These are phyloP conservation scores for Macrocentrus cingulum DNA, from an alignment of 1,140 invertebrate species.

Conservation along the genomic window DNA sequence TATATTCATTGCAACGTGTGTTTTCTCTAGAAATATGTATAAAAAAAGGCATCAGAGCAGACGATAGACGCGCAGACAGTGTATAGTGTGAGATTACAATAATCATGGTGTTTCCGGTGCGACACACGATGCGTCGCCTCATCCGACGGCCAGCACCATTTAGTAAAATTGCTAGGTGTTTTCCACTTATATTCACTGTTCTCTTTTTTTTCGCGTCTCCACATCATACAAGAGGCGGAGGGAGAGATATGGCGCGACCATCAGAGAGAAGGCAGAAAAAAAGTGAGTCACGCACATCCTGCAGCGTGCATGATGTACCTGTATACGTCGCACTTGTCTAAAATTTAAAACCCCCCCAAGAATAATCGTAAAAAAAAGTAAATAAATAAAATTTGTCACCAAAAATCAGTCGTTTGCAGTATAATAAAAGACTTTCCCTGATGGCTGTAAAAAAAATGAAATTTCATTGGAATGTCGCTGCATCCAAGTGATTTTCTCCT, in stretches of 20 bases:
- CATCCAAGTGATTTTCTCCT: not conserved
- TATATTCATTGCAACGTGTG: too few relatives aligned
- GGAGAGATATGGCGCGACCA: not conserved
- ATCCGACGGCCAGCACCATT: not conserved
- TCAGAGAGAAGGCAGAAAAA: not conserved
- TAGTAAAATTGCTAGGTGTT: slow-evolving; percentile 19
- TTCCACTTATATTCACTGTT: slow-evolving; percentile 12
- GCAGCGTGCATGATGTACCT: slow-evolving; percentile 1
- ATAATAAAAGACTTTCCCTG: too few relatives aligned
- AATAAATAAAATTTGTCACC: too few relatives aligned
- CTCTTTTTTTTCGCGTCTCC: not conserved
- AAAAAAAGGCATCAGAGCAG: too few relatives aligned
- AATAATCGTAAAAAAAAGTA: not conserved
- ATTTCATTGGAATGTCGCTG: slow-evolving; percentile 2
- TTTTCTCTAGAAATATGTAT: too few relatives aligned
- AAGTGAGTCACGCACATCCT: slow-evolving; percentile 25
- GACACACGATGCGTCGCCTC: not conserved
- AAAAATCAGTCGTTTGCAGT: too few relatives aligned
- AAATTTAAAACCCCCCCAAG: not conserved
- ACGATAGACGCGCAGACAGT: not conserved
- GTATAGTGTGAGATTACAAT: slow-evolving; percentile 13
- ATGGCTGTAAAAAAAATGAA: slow-evolving; percentile 9
- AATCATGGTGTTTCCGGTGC: slow-evolving; percentile 18
- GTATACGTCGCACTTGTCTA: not conserved
- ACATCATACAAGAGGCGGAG: not conserved